These are phyloP conservation scores for Neoitamus cyanurus DNA, from an alignment of 2,888 invertebrate genomes.

Conservation along the genomic window DNA sequence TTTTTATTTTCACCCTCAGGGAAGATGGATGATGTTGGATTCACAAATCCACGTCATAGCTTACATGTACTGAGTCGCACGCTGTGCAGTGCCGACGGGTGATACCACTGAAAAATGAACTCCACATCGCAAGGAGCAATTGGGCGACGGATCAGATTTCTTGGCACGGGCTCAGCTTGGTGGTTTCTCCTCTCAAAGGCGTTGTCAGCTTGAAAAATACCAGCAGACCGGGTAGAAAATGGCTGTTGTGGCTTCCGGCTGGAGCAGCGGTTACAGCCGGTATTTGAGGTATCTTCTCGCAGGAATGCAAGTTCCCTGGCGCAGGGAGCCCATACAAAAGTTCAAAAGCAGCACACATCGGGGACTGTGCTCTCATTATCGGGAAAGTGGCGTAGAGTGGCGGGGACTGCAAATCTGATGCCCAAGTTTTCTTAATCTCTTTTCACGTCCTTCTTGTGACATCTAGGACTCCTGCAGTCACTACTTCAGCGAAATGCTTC, in stretches of 20 bases:
- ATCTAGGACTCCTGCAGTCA: background rate
- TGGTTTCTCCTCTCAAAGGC: background rate
- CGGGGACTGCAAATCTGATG: conserved; percentile 13
- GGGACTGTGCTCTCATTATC: background rate
- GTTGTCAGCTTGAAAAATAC: background rate
- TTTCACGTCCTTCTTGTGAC: background rate
- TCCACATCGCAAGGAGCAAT: background rate
- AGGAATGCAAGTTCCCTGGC: background rate
- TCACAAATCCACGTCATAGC: background rate
- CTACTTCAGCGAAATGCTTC: background rate
- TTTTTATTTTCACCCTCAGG: background rate
- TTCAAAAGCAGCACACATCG: background rate
- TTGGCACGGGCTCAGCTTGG: background rate
- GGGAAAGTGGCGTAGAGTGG: background rate
- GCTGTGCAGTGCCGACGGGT: background rate
- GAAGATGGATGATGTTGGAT: background rate
- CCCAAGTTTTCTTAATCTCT: background rate
- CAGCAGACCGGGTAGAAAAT: background rate
- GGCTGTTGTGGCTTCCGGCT: background rate
- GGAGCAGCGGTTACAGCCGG: background rate
- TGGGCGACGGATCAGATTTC: conserved; percentile 6
- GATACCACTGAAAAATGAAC: conserved; percentile 6
- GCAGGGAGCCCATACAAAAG: background rate
- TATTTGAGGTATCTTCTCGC: background rate
- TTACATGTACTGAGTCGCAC: too few relatives aligned